These are phyloP conservation scores for Zoanthus solanderi DNA, from an alignment of 92 coral and sea anemone genomes.

Conservation along the genomic window DNA sequence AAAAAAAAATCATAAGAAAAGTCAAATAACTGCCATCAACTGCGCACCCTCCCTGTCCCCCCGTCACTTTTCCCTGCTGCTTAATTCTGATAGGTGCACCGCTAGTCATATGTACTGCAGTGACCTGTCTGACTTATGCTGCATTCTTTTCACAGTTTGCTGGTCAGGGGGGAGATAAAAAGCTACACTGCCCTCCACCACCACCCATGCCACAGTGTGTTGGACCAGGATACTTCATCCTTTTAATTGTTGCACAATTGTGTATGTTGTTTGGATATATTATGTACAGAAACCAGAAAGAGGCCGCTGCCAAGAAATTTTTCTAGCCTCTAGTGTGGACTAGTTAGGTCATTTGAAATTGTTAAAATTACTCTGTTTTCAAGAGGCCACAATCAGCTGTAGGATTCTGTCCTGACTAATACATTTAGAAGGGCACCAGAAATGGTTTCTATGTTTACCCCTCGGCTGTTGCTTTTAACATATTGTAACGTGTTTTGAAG, in stretches of 20 bases:
- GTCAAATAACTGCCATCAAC: too few relatives aligned
- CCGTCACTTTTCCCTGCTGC: too few relatives aligned
- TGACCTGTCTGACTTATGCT: neutral
- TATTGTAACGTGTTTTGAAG: neutral
- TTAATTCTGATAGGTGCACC: neutral
- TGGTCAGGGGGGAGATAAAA: slow-evolving; percentile 72
- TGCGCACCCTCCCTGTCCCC: too few relatives aligned
- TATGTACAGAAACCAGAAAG: slow-evolving; percentile 92
- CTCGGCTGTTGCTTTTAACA: neutral
- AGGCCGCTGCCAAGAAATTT: slow-evolving; percentile 99
- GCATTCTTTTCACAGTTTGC: slow-evolving; percentile 71
- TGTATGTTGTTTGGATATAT: slow-evolving; percentile 86
- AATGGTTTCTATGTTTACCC: neutral
- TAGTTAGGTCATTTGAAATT: slow-evolving; percentile 30
- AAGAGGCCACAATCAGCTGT: neutral
- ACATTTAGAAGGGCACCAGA: neutral
- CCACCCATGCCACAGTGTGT: slow-evolving; percentile 95
- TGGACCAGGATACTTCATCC: slow-evolving; percentile 96
- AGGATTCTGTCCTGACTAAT: neutral
- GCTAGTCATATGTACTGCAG: neutral
- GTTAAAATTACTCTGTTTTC: neutral
- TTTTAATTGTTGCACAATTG: slow-evolving; percentile 81
- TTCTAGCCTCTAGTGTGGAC: slow-evolving; percentile 61
- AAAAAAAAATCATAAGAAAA: too few relatives aligned
- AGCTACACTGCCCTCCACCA: slow-evolving; percentile 89